A percentile compares a stretch with the other conserved stretches of the same genome.
phyloP scores from a whole-genome alignment of 37 sponge, comb jelly and placozoan genomes.

The Cladorhizidae sp. region DNA sequence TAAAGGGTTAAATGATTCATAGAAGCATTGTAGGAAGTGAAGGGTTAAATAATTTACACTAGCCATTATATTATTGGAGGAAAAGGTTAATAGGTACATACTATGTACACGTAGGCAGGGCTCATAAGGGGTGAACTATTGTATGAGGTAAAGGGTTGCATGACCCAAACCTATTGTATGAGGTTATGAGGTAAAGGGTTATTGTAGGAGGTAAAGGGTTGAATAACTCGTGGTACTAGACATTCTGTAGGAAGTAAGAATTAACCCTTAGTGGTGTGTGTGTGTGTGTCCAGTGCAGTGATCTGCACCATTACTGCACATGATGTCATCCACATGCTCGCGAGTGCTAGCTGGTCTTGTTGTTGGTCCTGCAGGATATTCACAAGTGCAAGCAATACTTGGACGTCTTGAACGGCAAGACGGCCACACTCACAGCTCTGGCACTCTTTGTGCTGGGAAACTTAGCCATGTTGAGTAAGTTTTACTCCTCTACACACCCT shows the following conservation, averaged over 20 bases:
- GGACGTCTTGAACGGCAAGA: constrained; percentile 41
- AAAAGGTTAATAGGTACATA: no score
- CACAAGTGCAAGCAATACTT: constrained; percentile 36
- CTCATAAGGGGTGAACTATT: no score
- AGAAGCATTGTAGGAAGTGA: not conserved
- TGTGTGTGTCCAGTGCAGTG: not conserved
- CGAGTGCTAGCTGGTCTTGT: no score
- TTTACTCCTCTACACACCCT: not conserved
- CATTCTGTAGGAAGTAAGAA: no score
- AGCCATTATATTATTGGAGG: not conserved
- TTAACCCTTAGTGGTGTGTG: no score
- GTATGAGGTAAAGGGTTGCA: no score
- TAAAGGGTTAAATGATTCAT: not conserved
- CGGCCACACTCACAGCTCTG: constrained; percentile 36
- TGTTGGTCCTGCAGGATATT: constrained; percentile 21
- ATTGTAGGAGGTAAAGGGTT: no score
- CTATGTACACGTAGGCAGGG: no score
- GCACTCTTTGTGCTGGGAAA: constrained; percentile 45
- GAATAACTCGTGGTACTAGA: no score
- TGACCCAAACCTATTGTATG: no score
- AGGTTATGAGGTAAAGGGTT: no score
- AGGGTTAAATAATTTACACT: not conserved
- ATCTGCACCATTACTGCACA: not conserved
- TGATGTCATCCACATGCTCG: no score
- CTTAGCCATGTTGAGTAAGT: constrained; percentile 5